These are phyloP conservation scores for Neomorphus geoffroyi DNA, from an alignment of 2,797 vertebrate genomes.

Conservation along the genomic window DNA sequence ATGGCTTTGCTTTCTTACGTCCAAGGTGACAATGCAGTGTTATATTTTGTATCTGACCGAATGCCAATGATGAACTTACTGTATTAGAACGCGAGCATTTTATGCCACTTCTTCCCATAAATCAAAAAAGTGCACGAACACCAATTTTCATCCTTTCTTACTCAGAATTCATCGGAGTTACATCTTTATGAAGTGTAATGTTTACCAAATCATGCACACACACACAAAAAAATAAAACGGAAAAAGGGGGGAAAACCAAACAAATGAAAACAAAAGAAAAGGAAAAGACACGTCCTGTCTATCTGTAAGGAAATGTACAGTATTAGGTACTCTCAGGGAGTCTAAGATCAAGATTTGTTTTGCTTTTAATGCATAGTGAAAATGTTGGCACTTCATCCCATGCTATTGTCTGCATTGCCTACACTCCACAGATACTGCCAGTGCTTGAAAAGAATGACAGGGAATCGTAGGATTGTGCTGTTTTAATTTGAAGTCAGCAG, in stretches of 20 bases:
- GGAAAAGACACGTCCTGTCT: background rate
- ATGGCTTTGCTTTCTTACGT: slow-evolving; percentile 64
- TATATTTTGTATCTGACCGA: background rate
- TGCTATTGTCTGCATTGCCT: slow-evolving; percentile 66
- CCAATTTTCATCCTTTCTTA: slow-evolving; percentile 48
- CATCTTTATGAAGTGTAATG: slow-evolving; percentile 48
- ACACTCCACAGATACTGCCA: slow-evolving; percentile 68
- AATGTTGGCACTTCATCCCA: slow-evolving; percentile 61
- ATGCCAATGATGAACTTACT: slow-evolving; percentile 26
- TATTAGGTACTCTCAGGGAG: slow-evolving; percentile 30
- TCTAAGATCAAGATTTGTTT: slow-evolving; percentile 33
- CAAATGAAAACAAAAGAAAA: background rate
- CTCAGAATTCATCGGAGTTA: slow-evolving; percentile 10
- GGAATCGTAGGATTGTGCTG: slow-evolving; percentile 80
- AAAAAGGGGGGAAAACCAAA: background rate
- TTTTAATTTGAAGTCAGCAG: slow-evolving; percentile 92
- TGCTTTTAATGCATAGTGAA: slow-evolving; percentile 72
- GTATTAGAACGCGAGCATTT: slow-evolving; percentile 18
- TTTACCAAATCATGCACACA: slow-evolving; percentile 35
- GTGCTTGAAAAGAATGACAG: slow-evolving; percentile 73
- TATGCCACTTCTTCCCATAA: slow-evolving; percentile 43
- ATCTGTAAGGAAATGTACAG: background rate
- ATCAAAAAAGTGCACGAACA: slow-evolving; percentile 57
- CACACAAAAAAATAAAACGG: background rate
- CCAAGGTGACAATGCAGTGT: slow-evolving; percentile 33